phyloP scores from a whole-genome alignment of 2,888 invertebrate species.

The Euzophera pinguis region DNA sequence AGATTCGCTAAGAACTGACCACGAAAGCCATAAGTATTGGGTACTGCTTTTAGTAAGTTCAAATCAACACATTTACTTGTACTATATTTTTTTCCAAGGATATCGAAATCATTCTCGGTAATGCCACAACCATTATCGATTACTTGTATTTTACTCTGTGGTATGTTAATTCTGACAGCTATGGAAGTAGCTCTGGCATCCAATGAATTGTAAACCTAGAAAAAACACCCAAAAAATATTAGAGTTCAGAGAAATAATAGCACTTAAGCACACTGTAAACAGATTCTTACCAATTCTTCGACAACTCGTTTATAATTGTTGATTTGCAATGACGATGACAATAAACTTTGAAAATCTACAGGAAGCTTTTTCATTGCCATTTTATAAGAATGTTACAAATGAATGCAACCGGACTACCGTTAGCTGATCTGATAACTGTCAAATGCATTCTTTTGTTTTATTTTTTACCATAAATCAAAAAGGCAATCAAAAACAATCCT shows the following conservation, averaged over 20 bases:
- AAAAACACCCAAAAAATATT: conserved; percentile 14
- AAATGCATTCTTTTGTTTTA: conserved; percentile 10
- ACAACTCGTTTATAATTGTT: conserved; percentile 79
- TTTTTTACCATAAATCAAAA: background rate
- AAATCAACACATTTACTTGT: conserved; percentile 82
- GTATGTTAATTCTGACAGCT: conserved; percentile 83
- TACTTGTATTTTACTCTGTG: conserved; percentile 83
- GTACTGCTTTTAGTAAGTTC: conserved; percentile 68
- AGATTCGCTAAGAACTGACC: conserved; percentile 85
- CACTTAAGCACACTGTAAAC: too few relatives aligned
- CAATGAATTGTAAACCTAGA: conserved; percentile 84
- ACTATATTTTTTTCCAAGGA: conserved; percentile 80
- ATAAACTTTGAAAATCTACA: conserved; percentile 64
- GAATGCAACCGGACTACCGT: background rate
- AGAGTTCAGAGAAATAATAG: too few relatives aligned
- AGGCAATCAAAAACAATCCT: too few relatives aligned
- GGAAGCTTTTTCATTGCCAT: conserved; percentile 54
- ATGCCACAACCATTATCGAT: conserved; percentile 89
- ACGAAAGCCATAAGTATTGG: conserved; percentile 82
- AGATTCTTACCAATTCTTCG: conserved; percentile 79
- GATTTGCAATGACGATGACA: conserved; percentile 80
- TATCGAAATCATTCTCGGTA: conserved; percentile 68
- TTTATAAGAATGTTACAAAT: conserved; percentile 13
- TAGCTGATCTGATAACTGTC: background rate
- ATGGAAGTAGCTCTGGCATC: conserved; percentile 85